A percentile compares a stretch with the other conserved stretches of the same genome.
phyloP scores from a whole-genome alignment of 64 coral and sea anemone species.

The Pachyseris speciosa region DNA sequence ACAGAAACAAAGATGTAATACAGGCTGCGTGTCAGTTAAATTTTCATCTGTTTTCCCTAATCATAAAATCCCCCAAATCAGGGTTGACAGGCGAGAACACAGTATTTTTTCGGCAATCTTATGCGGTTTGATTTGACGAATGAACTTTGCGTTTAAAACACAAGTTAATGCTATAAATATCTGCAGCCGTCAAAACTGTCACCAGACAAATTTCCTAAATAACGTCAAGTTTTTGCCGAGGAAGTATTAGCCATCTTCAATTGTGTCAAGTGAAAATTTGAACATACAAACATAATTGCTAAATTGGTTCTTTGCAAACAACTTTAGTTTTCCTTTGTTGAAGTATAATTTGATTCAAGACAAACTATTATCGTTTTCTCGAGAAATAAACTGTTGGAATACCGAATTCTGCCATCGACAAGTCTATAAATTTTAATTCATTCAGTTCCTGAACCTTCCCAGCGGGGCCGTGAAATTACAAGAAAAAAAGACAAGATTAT shows the following conservation, averaged over 20 bases:
- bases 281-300: slow-evolving; percentile 11
- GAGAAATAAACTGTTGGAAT: not conserved
- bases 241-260: not conserved
- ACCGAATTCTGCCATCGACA: not conserved
- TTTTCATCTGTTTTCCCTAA: not conserved
- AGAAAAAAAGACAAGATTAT: not conserved
- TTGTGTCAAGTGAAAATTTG: slow-evolving; percentile 16
- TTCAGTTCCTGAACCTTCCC: not conserved
- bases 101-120: no score
- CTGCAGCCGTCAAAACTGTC: slow-evolving; percentile 7
- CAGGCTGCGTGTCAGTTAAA: not conserved
- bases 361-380: not conserved
- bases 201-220: not conserved
- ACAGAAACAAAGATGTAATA: not conserved
- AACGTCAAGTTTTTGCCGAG: not conserved
- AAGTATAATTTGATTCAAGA: not conserved
- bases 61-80: not conserved
- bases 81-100: no score
- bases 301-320: slow-evolving; percentile 47
- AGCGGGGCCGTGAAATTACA: not conserved
- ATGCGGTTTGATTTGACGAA: not conserved
- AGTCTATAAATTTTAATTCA: not conserved
- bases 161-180: not conserved
- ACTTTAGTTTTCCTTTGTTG: not conserved
- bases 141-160: not conserved